Base-by-base conservation (phyloP, 2,888 invertebrate genomes). In the Schrankia costaestrigalis region DNA sequence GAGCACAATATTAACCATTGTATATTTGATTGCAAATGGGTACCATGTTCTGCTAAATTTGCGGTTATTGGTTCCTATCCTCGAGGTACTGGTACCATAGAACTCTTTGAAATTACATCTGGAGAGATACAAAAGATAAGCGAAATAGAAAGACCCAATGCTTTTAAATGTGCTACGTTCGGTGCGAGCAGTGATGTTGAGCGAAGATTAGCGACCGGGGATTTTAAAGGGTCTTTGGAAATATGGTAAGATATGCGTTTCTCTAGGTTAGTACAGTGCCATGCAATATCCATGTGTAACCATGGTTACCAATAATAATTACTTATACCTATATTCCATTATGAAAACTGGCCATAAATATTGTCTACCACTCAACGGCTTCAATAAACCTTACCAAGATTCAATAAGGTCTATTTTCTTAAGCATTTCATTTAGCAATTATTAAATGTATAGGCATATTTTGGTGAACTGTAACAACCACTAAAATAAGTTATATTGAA, bases 141-240 rank as follows among this genome's bases (percentile, higher is more conserved):
- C 56, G 92, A 94, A 53, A 91, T 94, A 46, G 94, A 94, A 56
- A 93, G 94, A 62, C 91, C 94, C n/a, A 92, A 93, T 44, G 91
- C 96, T 0, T 93, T 97, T 49, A 98, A 97, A 86, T 98, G 98
- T 84, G 94, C 94, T 11, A 96, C 97, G 0, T 98, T 98, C 80
- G 97, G 95, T 25, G 97, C 97, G 0, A 94, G 96, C 7, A 93
- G 91, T 53, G 85, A 96, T 33, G 90, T 94, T 35, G 93, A 94
- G 59, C 90, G 97, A 37, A 91, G 93, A 76, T 85, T 98, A 49
- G 96, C 98, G 0, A 94, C 96, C 4, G 98, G 98, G 0, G 96
- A 97, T 79, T 97, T 97, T 71, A 91, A 92, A 53, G 97, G 97
- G 11, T 91, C 92, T 37, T 77, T 97, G 51, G 93, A 95, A 83